These are phyloP conservation scores for Thalassoma bifasciatum DNA, from an alignment of 2,113 vertebrate species.

Conservation along the genomic window DNA sequence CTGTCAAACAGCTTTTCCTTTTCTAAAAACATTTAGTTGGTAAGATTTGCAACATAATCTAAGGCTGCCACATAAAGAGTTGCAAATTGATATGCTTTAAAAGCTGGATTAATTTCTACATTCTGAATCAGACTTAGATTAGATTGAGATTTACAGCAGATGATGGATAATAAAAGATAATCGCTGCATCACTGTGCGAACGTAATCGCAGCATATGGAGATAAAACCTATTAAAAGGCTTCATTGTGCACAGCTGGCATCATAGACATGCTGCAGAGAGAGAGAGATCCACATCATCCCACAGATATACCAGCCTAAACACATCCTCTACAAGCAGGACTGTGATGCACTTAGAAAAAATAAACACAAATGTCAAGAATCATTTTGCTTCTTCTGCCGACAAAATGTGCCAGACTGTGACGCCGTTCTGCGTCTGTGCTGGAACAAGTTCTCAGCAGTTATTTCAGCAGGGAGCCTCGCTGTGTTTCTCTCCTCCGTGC, in stretches of 20 bases:
- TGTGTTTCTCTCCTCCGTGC: conserved; percentile 46
- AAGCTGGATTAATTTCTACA: conserved; percentile 85
- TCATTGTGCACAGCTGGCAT: conserved; percentile 31
- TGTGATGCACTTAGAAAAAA: conserved; percentile 2
- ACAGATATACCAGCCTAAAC: conserved; percentile 39
- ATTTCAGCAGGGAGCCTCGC: conserved; percentile 46
- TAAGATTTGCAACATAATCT: not conserved
- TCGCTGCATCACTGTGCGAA: conserved; percentile 7
- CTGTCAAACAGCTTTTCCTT: not conserved
- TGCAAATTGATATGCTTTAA: conserved; percentile 77
- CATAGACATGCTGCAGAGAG: conserved; percentile 2
- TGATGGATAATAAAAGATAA: conserved; percentile 32
- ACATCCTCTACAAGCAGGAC: conserved; percentile 33
- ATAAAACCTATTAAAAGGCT: conserved; percentile 24
- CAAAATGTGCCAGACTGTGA: conserved; percentile 39
- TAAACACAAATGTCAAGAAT: conserved; percentile 41
- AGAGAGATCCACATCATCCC: conserved; percentile 31
- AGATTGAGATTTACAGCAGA: conserved; percentile 36
- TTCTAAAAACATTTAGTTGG: not conserved
- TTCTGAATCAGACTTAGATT: conserved; percentile 11
- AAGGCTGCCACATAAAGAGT: not conserved
- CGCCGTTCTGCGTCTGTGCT: conserved; percentile 36
- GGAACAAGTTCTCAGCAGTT: conserved; percentile 40
- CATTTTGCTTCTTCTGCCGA: conserved; percentile 39
- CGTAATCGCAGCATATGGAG: conserved; percentile 19